Evolutionary conservation across 2,113 vertebrate species (phyloP).

Genomic region (Corydoras sp.): DNA sequence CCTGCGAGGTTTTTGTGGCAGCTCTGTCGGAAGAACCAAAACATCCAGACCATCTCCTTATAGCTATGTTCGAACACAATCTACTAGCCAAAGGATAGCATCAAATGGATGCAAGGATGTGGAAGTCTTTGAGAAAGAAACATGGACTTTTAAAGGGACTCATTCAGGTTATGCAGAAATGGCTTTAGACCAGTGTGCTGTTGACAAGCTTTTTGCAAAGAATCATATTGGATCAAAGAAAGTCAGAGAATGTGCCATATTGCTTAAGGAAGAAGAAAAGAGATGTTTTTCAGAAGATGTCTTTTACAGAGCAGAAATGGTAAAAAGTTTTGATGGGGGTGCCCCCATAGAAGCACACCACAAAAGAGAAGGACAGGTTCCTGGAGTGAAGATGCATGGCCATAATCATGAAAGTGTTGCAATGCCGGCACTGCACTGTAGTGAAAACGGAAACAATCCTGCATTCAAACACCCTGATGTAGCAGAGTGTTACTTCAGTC

Average conservation of each 20-base stretch:
- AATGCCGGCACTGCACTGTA: conserved; percentile 62
- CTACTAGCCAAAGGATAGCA: conserved; percentile 59
- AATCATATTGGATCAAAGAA: conserved; percentile 62
- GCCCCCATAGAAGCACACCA: conserved; percentile 62
- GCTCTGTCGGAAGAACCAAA: conserved; percentile 67
- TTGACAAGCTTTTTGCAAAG: conserved; percentile 66
- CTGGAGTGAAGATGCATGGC: conserved; percentile 65
- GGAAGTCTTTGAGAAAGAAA: conserved; percentile 65
- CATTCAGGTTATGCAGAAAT: conserved; percentile 69
- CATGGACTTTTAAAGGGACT: conserved; percentile 70
- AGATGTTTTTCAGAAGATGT: conserved; percentile 69
- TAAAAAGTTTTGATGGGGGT: conserved; percentile 63
- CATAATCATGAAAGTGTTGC: conserved; percentile 60
- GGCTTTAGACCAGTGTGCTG: conserved; percentile 69
- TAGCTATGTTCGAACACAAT: conserved; percentile 62
- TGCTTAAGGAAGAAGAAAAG: conserved; percentile 73
- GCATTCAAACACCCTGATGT: conserved; percentile 64
- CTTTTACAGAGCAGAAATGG: conserved; percentile 70
- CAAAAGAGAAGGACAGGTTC: conserved; percentile 67
- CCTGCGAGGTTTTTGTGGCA: conserved; percentile 70
- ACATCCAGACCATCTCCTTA: conserved; percentile 68
- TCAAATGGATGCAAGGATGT: conserved; percentile 64
- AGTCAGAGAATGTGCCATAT: conserved; percentile 70
- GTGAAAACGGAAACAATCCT: conserved; percentile 62
- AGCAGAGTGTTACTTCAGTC: conserved; percentile 62